phyloP scores from a whole-genome alignment of 2,113 vertebrate genomes.

The Piliocolobus tephrosceles region DNA sequence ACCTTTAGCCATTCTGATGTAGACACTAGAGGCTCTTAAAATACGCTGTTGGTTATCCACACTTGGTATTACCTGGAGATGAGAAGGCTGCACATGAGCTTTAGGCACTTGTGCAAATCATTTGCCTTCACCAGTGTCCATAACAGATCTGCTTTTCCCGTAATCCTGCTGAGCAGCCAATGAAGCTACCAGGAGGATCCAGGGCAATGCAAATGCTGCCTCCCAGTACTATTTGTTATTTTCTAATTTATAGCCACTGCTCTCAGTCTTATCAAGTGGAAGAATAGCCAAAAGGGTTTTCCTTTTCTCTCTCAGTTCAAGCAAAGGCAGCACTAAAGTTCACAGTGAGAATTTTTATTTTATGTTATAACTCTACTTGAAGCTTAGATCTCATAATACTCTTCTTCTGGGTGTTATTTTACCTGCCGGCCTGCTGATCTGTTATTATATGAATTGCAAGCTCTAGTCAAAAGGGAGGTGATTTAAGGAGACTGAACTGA shows the following conservation, averaged over 20 bases:
- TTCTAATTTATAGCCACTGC: not conserved
- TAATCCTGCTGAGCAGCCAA: not conserved
- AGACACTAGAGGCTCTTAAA: constrained; percentile 8
- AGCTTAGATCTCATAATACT: not conserved
- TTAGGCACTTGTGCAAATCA: not conserved
- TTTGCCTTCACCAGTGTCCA: not conserved
- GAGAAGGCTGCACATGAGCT: not conserved
- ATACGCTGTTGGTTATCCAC: not conserved
- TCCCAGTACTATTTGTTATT: not conserved
- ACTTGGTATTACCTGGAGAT: not conserved
- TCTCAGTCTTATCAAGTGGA: not conserved
- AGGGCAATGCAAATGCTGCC: not conserved
- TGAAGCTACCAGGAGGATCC: not conserved
- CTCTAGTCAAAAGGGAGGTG: not conserved
- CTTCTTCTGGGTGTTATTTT: not conserved
- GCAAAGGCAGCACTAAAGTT: constrained; percentile 5
- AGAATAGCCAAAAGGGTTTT: not conserved
- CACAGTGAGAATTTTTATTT: not conserved
- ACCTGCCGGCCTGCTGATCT: not conserved
- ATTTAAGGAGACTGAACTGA: not conserved
- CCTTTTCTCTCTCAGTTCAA: not conserved
- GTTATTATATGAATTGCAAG: not conserved
- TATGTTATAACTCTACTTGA: not conserved
- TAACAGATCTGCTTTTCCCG: not conserved
- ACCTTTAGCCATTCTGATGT: constrained; percentile 1